Evolutionary conservation across 2,888 invertebrate genomes (phyloP).

Genomic region (Tolmerus cingulatus): DNA sequence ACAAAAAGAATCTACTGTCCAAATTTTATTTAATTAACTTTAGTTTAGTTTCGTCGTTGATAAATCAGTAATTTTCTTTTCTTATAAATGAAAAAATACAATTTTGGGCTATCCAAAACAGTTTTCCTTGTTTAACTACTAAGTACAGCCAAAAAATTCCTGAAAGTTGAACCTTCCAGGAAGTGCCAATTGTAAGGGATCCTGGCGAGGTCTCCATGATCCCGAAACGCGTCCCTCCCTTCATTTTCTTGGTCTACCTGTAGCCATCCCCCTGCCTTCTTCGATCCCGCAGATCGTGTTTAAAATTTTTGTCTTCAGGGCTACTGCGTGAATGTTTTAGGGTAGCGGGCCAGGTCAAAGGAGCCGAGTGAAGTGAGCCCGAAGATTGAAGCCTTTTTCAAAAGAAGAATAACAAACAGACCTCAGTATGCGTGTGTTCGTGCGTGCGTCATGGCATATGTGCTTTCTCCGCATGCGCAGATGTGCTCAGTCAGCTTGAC

Average conservation of each 20-base stretch:
- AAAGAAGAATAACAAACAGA: background rate
- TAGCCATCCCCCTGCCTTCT: background rate
- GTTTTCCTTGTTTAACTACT: too few species aligned
- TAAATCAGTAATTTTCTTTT: too few species aligned
- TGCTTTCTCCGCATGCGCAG: conserved; percentile 3
- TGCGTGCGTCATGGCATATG: background rate
- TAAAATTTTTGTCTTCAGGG: background rate
- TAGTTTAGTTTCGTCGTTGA: too few species aligned
- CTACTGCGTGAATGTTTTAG: background rate
- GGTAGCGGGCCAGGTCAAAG: background rate
- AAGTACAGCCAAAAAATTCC: background rate
- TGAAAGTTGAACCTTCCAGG: background rate
- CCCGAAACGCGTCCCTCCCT: background rate
- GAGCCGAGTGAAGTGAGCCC: background rate
- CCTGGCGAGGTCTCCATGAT: background rate
- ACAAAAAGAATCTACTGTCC: too few species aligned
- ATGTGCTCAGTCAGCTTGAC: background rate
- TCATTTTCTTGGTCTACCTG: background rate
- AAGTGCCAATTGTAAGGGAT: background rate
- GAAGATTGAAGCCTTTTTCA: background rate
- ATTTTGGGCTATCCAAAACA: too few species aligned
- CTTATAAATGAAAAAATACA: too few species aligned
- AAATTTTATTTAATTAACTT: too few species aligned
- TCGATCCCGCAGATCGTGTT: background rate
- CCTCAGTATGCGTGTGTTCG: background rate